Percentiles rank a stretch among this genome's conserved stretches.
Conservation (phyloP, 2,797 vertebrate genomes). For the Pithecia hirsuta region DNA sequence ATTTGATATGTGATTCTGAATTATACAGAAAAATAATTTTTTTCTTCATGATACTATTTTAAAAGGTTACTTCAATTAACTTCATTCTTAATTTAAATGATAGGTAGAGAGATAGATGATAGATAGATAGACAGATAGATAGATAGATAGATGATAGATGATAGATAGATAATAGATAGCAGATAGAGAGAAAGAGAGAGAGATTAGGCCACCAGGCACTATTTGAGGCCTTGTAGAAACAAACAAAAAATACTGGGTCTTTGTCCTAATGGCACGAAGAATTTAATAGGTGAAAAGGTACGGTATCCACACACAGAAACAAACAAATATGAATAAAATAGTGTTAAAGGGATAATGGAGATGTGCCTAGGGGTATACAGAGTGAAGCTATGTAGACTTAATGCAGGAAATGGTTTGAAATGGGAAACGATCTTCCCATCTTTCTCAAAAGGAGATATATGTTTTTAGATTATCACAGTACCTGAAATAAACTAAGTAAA, state of each 20-base stretch:
- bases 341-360: background rate
- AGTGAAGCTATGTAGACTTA: background rate
- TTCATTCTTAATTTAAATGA: constrained; percentile 40
- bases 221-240: background rate
- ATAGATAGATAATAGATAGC: background rate
- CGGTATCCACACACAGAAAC: background rate
- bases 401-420: background rate
- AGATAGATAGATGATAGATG: background rate
- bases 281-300: background rate
- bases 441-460: background rate
- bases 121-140: too few species aligned
- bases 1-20: background rate
- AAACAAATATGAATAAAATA: background rate
- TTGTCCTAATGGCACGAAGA: background rate
- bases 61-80: background rate
- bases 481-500: background rate
- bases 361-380: background rate
- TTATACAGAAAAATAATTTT: background rate
- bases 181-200: too few species aligned
- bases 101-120: background rate
- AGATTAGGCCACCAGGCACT: background rate
- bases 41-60: background rate
- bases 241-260: background rate
- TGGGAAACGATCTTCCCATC: background rate
- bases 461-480: background rate